Percentiles rank a stretch among this genome's conserved stretches.
phyloP scores from a whole-genome alignment of 2,888 invertebrate species.

The Dendrolimus houi region DNA sequence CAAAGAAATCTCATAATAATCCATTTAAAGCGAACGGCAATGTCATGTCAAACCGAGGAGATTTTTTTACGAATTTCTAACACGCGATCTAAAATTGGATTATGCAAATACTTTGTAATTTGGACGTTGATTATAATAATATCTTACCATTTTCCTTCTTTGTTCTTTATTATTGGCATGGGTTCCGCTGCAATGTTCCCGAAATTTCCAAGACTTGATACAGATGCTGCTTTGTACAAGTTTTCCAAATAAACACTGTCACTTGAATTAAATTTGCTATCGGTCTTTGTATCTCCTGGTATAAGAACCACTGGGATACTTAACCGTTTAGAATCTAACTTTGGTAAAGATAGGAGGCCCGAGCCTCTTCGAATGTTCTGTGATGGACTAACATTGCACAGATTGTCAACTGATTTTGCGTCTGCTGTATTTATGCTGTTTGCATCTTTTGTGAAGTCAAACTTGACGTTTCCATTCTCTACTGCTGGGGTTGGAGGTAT shows the following conservation, averaged over 20 bases:
- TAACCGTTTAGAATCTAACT: conserved; percentile 50
- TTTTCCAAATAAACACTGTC: conserved; percentile 64
- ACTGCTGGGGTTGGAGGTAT: conserved; percentile 65
- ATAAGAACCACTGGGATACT: conserved; percentile 65
- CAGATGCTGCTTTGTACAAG: conserved; percentile 62
- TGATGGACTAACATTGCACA: conserved; percentile 34
- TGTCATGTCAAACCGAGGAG: too few species aligned
- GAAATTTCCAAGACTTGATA: conserved; percentile 63
- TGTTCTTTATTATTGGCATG: conserved; percentile 66
- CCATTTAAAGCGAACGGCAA: too few species aligned
- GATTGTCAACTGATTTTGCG: conserved; percentile 56
- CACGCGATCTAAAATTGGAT: conserved; percentile 13
- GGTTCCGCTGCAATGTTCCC: conserved; percentile 59
- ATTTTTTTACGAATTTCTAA: conserved; percentile 11
- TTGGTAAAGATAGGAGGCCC: conserved; percentile 51
- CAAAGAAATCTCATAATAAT: too few species aligned
- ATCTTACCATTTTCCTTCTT: conserved; percentile 67
- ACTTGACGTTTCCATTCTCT: conserved; percentile 41
- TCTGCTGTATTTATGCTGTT: conserved; percentile 17
- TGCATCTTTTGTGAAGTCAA: conserved; percentile 40
- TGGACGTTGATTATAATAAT: conserved; percentile 7
- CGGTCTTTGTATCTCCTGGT: conserved; percentile 36
- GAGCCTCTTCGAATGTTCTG: conserved; percentile 36
- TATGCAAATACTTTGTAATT: conserved; percentile 6
- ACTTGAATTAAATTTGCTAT: conserved; percentile 59